phyloP scores from a whole-genome alignment of 2,888 invertebrate genomes.

The Ecliptopera silaceata region DNA sequence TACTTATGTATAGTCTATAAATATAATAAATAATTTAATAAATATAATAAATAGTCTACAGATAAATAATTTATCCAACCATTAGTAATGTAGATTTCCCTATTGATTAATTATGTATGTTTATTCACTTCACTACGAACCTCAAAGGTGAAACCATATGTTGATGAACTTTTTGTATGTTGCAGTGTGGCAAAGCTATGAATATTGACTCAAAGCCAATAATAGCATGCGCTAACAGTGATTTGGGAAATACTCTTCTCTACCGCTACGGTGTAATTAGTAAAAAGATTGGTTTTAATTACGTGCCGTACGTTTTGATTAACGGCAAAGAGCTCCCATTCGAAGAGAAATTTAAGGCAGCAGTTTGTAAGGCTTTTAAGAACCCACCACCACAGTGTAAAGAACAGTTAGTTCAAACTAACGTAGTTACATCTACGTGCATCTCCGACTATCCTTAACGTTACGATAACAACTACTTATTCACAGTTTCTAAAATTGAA shows the following conservation, averaged over 20 bases:
- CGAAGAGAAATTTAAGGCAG: background rate
- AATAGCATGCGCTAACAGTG: slow-evolving; percentile 2
- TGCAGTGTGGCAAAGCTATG: slow-evolving; percentile 2
- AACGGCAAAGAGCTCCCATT: background rate
- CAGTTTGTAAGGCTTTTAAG: background rate
- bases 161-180: no score
- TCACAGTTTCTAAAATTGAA: no score
- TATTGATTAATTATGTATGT: no score
- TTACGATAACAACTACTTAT: no score
- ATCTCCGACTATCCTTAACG: no score
- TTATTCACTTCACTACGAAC: no score
- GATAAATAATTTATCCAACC: no score
- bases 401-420: background rate
- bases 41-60: no score
- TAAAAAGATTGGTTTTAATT: background rate
- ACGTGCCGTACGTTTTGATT: background rate
- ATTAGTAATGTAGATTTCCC: no score
- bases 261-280: background rate
- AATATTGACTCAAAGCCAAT: slow-evolving; percentile 1
- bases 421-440: background rate
- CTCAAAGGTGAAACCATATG: no score
- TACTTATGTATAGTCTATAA: no score
- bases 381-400: slow-evolving; percentile 1
- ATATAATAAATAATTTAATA: no score
- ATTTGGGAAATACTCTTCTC: background rate